Percentiles rank a stretch among this genome's conserved stretches.
Evolutionary conservation across 2,888 invertebrate species (phyloP).

Genomic region (Parnassius glacialis): DNA sequence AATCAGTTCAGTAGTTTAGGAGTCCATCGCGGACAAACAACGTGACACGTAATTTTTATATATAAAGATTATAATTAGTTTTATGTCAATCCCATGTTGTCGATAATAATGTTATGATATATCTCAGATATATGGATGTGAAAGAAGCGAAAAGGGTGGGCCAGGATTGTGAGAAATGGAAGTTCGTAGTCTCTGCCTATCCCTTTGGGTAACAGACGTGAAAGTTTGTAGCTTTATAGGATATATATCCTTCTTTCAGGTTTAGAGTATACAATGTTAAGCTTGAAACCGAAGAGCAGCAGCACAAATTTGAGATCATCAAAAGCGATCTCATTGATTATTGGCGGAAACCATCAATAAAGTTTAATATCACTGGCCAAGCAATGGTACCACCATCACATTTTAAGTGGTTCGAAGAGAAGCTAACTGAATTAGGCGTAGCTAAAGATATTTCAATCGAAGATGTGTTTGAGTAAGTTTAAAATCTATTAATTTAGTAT

Average conservation of each 20-base stretch:
- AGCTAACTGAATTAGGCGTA: constrained; percentile 43
- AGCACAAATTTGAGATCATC: constrained; percentile 42
- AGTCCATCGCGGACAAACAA: no score
- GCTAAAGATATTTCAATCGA: constrained; percentile 45
- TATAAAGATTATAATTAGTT: no score
- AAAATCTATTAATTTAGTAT: no score
- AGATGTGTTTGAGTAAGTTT: constrained; percentile 59
- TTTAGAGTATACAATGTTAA: constrained; percentile 57
- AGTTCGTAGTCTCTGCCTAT: no score
- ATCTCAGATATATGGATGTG: no score
- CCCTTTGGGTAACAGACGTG: no score
- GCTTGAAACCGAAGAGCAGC: constrained; percentile 43
- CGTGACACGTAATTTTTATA: no score
- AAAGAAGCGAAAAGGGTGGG: no score
- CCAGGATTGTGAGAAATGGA: no score
- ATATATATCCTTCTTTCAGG: constrained; percentile 42
- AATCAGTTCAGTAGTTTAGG: no score
- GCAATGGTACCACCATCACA: constrained; percentile 62
- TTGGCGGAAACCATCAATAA: constrained; percentile 52
- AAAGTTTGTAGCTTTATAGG: constrained; percentile 2
- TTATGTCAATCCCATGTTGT: no score
- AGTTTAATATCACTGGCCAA: constrained; percentile 46
- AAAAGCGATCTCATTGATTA: constrained; percentile 55
- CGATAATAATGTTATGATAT: no score
- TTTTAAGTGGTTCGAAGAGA: constrained; percentile 57